A percentile compares a stretch with the other conserved stretches of the same genome.
Evolutionary conservation across 1,140 invertebrate species (phyloP).

Genomic region (Halesus radiatus): DNA sequence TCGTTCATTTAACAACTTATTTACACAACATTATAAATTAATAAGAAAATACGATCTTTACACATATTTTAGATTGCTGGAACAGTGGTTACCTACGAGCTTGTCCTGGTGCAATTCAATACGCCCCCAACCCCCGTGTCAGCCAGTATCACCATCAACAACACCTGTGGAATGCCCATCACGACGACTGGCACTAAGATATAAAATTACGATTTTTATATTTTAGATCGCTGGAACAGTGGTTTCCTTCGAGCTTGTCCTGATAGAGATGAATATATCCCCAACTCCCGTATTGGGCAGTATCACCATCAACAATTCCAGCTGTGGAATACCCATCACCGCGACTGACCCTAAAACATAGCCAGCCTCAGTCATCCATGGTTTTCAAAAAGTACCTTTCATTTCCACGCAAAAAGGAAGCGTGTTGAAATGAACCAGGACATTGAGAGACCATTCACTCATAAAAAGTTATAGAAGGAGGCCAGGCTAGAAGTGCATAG

Average conservation of each 20-base stretch:
- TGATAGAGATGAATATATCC: too few species aligned
- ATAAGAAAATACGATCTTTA: background rate
- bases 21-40: too few species aligned
- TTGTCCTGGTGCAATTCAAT: constrained; percentile 59
- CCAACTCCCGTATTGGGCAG: constrained; percentile 25
- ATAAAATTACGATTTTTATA: background rate
- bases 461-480: too few species aligned
- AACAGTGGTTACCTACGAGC: constrained; percentile 77
- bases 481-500: too few species aligned
- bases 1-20: too few species aligned
- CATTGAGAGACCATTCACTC: too few species aligned
- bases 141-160: constrained; percentile 45
- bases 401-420: too few species aligned
- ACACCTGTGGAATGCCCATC: constrained; percentile 32
- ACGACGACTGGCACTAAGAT: background rate
- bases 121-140: constrained; percentile 56
- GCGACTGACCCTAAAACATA: background rate
- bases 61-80: constrained; percentile 67
- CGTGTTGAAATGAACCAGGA: too few species aligned
- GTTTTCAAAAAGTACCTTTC: too few species aligned
- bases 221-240: too few species aligned
- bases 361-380: too few species aligned
- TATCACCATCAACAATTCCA: constrained; percentile 44
- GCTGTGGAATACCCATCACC: background rate
- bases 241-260: too few species aligned